Percentiles rank a stretch among this genome's conserved stretches.
Evolutionary conservation across 2,113 vertebrate species (phyloP).

Genomic region (Macaca fascicularis): T2T-MFA8v1.1 NC_088381.1:131138501-131139000

Average conservation of each 20-base stretch:
- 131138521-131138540: not conserved
- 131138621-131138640: not conserved
- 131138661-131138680: not conserved
- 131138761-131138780: not conserved
- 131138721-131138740: not conserved
- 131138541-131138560: not conserved
- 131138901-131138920: not conserved
- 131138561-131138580: too few relatives aligned
- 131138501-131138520: too few relatives aligned
- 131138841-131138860: accelerated
- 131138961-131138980: not conserved
- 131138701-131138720: not conserved
- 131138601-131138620: not conserved
- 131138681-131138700: not conserved
- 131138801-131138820: not conserved
- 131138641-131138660: not conserved
- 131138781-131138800: not conserved
- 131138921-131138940: not conserved
- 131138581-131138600: not conserved
- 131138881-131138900: not conserved
- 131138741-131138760: not conserved
- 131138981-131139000: not conserved
- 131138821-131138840: not conserved
- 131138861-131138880: not conserved
- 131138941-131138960: not conserved